These are phyloP conservation scores for Drosophila paulistorum DNA, from an alignment of 1,140 invertebrate genomes.

Conservation along the genomic window DNA sequence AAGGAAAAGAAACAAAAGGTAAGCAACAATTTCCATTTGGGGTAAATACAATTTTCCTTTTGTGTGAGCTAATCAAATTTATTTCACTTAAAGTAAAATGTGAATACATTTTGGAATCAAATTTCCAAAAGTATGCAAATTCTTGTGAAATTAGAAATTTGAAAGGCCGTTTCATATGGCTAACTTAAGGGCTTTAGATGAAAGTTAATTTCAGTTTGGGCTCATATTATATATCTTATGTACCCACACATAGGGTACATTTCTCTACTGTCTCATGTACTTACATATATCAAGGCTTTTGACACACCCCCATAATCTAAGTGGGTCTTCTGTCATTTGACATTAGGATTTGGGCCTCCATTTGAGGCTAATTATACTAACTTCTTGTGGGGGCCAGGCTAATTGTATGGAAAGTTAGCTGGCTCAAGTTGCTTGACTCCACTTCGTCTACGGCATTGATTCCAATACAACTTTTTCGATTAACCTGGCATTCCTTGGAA, in stretches of 20 bases:
- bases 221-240: neutral
- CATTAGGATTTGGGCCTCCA: neutral
- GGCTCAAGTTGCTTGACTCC: neutral
- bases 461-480: constrained; percentile 8
- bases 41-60: constrained; percentile 7
- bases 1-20: neutral
- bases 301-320: neutral
- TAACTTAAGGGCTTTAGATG: neutral
- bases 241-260: neutral
- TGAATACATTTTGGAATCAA: neutral
- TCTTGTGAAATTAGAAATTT: neutral
- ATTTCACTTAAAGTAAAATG: neutral
- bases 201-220: neutral
- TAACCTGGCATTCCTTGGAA: constrained; percentile 12
- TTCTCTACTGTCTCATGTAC: neutral
- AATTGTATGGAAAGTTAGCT: constrained; percentile 1
- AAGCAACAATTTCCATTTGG: constrained; percentile 5
- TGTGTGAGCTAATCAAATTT: neutral
- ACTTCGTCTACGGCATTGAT: neutral
- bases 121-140: neutral
- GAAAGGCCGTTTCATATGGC: neutral
- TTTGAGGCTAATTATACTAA: constrained; percentile 1
- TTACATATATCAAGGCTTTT: neutral
- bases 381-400: neutral
- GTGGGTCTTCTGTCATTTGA: neutral